Evolutionary conservation across 2,113 vertebrate species (phyloP).

Genomic region (Onychostoma macrolepis): DNA sequence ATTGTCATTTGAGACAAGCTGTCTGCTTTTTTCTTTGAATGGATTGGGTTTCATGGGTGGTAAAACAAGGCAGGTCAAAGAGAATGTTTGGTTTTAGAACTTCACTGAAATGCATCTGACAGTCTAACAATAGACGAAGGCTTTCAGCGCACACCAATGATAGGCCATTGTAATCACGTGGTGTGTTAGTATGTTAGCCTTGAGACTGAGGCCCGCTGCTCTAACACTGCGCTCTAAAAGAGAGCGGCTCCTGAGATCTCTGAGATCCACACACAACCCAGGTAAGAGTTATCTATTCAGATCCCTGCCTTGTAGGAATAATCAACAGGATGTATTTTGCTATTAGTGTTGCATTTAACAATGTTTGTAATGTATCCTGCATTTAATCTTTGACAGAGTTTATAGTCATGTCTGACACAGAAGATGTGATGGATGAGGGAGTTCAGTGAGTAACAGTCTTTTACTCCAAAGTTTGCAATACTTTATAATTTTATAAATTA

Average conservation of each 20-base stretch:
- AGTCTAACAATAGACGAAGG: constrained; percentile 73
- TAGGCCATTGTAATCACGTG: constrained; percentile 72
- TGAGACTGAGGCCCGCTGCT: constrained; percentile 48
- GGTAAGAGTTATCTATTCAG: constrained; percentile 39
- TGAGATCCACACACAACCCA: neutral
- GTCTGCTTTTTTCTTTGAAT: neutral
- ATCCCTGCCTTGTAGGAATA: neutral
- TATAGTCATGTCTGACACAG: constrained; percentile 74
- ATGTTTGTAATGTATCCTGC: constrained; percentile 7
- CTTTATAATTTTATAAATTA: neutral
- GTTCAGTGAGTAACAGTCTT: constrained; percentile 67
- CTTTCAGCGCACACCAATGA: constrained; percentile 56
- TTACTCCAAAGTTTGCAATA: neutral
- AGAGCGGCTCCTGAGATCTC: constrained; percentile 15
- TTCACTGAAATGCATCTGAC: constrained; percentile 55
- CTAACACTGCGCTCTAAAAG: neutral
- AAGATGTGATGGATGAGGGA: constrained; percentile 69
- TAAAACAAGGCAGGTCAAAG: constrained; percentile 17
- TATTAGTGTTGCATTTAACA: neutral
- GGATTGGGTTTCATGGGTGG: constrained; percentile 40
- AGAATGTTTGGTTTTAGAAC: constrained; percentile 56
- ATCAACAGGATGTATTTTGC: neutral
- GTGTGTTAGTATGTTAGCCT: constrained; percentile 67
- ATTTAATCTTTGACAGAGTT: constrained; percentile 58
- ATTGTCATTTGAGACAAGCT: neutral